Evolutionary conservation across 2,888 invertebrate species (phyloP).

Genomic region (Polyommatus icarus): DNA sequence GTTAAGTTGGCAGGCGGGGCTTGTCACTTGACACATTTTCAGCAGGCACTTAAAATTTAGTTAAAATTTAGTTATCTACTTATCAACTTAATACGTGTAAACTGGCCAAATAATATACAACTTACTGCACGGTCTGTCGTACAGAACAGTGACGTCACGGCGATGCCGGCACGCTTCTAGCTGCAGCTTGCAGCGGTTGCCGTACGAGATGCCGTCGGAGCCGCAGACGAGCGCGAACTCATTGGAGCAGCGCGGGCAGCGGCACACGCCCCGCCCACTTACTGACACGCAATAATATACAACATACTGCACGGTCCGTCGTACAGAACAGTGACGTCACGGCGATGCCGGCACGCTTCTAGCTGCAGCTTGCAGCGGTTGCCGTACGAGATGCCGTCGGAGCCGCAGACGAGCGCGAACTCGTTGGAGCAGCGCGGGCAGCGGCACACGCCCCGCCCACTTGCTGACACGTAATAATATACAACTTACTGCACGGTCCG

Average conservation of each 20-base stretch:
- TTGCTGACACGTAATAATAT: slow-evolving; percentile 76
- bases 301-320: slow-evolving; percentile 92
- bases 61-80: no score
- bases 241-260: slow-evolving; percentile 90
- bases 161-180: slow-evolving; percentile 89
- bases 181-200: slow-evolving; percentile 90
- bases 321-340: slow-evolving; percentile 88
- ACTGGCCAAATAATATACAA: no score
- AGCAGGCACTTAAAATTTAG: no score
- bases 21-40: no score
- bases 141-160: slow-evolving; percentile 86
- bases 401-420: slow-evolving; percentile 91
- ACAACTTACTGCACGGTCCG: slow-evolving; percentile 91
- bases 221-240: slow-evolving; percentile 93
- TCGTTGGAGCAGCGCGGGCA: slow-evolving; percentile 92
- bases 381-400: slow-evolving; percentile 90
- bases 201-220: slow-evolving; percentile 90
- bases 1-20: no score
- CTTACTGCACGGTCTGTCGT: slow-evolving; percentile 92
- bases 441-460: slow-evolving; percentile 88
- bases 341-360: slow-evolving; percentile 88
- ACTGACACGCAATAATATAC: no score
- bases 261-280: slow-evolving; percentile 88
- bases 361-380: slow-evolving; percentile 91
- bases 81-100: no score